A percentile compares a stretch with the other conserved stretches of the same genome.
Evolutionary conservation across 1,140 invertebrate genomes (phyloP).

Genomic region (Drosophila pruinosa): DNA sequence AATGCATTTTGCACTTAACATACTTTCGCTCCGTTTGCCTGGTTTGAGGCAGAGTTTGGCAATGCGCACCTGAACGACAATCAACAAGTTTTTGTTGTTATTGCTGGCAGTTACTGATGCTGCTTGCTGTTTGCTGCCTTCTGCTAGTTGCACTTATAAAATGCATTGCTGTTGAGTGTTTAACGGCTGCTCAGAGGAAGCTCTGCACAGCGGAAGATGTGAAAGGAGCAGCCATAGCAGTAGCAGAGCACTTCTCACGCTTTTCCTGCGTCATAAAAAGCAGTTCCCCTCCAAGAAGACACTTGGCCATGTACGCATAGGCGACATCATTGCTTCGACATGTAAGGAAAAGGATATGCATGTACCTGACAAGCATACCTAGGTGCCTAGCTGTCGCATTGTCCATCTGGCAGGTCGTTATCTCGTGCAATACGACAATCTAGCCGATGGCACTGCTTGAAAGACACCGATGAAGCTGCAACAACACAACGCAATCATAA

Average conservation of each 20-base stretch:
- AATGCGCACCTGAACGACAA: constrained; percentile 44
- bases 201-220: constrained; percentile 41
- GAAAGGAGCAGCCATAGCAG: constrained; percentile 23
- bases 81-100: constrained; percentile 63
- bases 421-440: constrained; percentile 72
- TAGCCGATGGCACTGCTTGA: constrained; percentile 37
- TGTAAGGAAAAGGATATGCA: constrained; percentile 52
- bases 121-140: not conserved
- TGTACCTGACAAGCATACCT: constrained; percentile 1
- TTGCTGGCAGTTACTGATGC: constrained; percentile 4
- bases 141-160: constrained; percentile 36
- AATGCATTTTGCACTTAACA: constrained; percentile 54
- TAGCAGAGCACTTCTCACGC: constrained; percentile 14
- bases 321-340: constrained; percentile 28
- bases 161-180: constrained; percentile 55
- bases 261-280: constrained; percentile 38
- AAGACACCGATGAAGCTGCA: constrained; percentile 19
- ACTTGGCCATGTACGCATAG: constrained; percentile 11
- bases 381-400: constrained; percentile 35
- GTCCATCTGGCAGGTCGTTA: constrained; percentile 67
- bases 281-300: constrained; percentile 18
- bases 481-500: constrained; percentile 32
- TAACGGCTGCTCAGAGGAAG: constrained; percentile 28
- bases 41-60: not conserved
- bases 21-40: constrained; percentile 30